Evolutionary conservation across 2,888 invertebrate genomes (phyloP).

Genomic region (Yponomeuta evonymella): DNA sequence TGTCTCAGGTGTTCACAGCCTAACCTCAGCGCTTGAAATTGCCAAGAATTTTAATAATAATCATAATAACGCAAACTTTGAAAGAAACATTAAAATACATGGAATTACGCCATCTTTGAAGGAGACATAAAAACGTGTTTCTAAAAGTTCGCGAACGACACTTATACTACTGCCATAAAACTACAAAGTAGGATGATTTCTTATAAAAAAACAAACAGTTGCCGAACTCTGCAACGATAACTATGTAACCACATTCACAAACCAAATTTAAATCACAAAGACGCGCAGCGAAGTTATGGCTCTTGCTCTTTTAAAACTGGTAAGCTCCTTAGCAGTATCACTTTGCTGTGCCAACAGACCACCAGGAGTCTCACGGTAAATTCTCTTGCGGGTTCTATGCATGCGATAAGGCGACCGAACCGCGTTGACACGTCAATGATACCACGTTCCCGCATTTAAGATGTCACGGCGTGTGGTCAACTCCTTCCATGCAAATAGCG

Average conservation of each 20-base stretch:
- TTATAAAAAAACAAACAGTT: background rate
- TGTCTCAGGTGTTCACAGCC: too few relatives aligned
- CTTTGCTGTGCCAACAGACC: background rate
- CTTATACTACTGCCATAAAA: too few relatives aligned
- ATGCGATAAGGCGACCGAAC: background rate
- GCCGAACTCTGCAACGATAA: background rate
- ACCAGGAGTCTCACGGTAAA: background rate
- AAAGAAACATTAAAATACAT: too few relatives aligned
- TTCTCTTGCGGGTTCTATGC: background rate
- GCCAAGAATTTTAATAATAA: too few relatives aligned
- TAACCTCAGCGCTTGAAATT: too few relatives aligned
- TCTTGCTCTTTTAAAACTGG: background rate
- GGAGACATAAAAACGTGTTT: too few relatives aligned
- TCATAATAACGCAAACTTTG: too few relatives aligned
- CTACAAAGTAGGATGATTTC: too few relatives aligned
- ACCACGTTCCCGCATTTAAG: background rate
- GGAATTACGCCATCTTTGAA: too few relatives aligned
- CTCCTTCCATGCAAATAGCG: background rate
- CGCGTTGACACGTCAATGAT: background rate
- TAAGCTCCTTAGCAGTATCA: background rate
- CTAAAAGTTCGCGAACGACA: too few relatives aligned
- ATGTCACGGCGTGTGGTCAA: background rate
- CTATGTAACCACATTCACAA: background rate
- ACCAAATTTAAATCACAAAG: slow-evolving; percentile 1
- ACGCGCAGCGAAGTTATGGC: too few relatives aligned